Evolutionary conservation across 2,888 invertebrate genomes (phyloP).

Genomic region (Neoaliturus tenellus): DNA sequence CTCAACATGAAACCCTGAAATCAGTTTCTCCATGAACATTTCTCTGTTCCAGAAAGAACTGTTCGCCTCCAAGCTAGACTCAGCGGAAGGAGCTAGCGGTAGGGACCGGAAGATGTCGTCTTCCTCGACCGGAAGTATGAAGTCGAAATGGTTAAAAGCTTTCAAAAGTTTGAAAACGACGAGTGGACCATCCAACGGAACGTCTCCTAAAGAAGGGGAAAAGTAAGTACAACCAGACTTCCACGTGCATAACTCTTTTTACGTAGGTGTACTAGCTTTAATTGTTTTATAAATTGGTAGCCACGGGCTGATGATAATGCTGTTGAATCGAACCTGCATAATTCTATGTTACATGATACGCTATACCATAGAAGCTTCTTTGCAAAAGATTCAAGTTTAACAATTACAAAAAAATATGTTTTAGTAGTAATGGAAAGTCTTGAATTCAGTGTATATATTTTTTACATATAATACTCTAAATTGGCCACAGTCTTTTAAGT

Average conservation of each 20-base stretch:
- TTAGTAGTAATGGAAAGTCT: too few species aligned
- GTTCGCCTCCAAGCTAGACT: conserved; percentile 85
- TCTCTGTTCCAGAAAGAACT: conserved; percentile 85
- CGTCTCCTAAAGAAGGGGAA: conserved; percentile 74
- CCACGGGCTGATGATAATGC: conserved; percentile 26
- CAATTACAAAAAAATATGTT: too few species aligned
- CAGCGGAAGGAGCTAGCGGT: conserved; percentile 76
- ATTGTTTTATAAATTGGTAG: conserved; percentile 25
- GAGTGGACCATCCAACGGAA: conserved; percentile 74
- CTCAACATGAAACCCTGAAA: too few species aligned
- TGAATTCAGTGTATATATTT: too few species aligned
- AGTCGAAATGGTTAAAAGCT: conserved; percentile 98
- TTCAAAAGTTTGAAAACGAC: conserved; percentile 94
- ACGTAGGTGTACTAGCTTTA: conserved; percentile 22
- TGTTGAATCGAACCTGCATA: background rate
- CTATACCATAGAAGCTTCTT: background rate
- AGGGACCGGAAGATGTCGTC: conserved; percentile 91
- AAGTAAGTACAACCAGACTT: conserved; percentile 76
- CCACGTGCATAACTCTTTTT: background rate
- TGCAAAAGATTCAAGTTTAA: background rate
- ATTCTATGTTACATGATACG: background rate
- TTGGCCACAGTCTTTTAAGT: too few species aligned
- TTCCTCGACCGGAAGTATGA: conserved; percentile 92
- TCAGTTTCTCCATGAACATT: too few species aligned
- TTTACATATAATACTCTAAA: too few species aligned